Evolutionary conservation across 1,140 invertebrate genomes (phyloP), one percentile per base, ranked within the genome.

Genomic region (Lamellibrachia luymesi): DNA sequence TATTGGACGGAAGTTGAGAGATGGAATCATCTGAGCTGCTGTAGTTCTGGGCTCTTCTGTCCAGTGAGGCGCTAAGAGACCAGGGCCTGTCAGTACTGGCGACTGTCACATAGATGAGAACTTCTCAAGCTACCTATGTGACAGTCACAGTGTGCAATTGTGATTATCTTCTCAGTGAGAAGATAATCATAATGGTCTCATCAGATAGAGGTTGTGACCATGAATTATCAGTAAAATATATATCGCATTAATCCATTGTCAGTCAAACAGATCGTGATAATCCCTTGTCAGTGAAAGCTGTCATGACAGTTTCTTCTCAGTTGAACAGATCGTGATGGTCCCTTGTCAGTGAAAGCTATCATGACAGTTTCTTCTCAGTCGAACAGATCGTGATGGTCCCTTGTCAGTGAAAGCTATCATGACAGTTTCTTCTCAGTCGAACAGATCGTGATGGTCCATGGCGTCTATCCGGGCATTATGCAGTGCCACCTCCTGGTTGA

Each of bases 381-480:
- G 17, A 80, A 80, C 13, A 80, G 2, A 22, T 80, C 17, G 13
- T 80, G 13, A 80, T 80, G 64, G 64, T 80, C 64, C 17, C 64
- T 56, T 17, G 6, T 56, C 52, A 80, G 17, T 22, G 13, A 80
- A 17, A 80, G 64, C 38, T 38, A 22, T 80, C 17, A 80, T 80
- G 64, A 22, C 25, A 22, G 4, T 80, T 17, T 22, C 6, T 80
- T 80, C 64, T 92, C 51, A 92, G 50, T 92, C 92, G n/a, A 92
- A 92, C 50, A 92, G 52, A n/a, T 92, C 92, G 22, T 51, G 50
- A 56, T 64, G 52, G 52, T 92, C 38, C 92, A 92, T 92, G 4
- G 50, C 50, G 27, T 92, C 92, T 51, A 92, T 89, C 38, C 25
- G 64, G 56, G 92, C 52, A 56, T 92, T 92, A n/a, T 92, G 38